phyloP scores from a whole-genome alignment of 2,888 invertebrate species.

The Hypena proboscidalis region DNA sequence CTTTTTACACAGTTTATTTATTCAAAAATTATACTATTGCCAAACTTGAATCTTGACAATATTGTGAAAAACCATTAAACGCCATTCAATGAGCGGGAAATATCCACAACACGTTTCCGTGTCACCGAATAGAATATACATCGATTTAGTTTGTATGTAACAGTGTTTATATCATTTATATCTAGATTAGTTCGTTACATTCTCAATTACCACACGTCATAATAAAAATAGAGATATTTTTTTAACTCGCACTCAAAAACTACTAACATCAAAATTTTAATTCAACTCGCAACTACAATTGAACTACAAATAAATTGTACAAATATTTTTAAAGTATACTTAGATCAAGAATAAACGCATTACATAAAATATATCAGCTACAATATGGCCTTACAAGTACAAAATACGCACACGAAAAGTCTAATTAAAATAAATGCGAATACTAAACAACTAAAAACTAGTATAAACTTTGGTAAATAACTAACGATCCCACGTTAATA shows the following conservation, averaged over 20 bases:
- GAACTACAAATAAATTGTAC: conserved; percentile 43
- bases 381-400: conserved; percentile 36
- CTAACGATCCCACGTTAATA: conserved; percentile 22
- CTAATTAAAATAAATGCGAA: conserved; percentile 46
- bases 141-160: conserved; percentile 54
- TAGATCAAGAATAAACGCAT: conserved; percentile 24
- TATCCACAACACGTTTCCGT: conserved; percentile 32
- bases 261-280: conserved; percentile 49
- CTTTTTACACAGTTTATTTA: conserved; percentile 70
- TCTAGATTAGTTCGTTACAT: conserved; percentile 59
- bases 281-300: conserved; percentile 39
- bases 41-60: conserved; percentile 66
- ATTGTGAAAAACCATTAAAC: conserved; percentile 63
- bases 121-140: conserved; percentile 53
- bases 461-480: conserved; percentile 47
- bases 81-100: conserved; percentile 54
- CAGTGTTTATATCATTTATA: conserved; percentile 55
- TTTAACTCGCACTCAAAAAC: conserved; percentile 49
- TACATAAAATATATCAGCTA: conserved; percentile 31
- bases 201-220: conserved; percentile 43
- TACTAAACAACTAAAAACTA: conserved; percentile 28
- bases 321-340: conserved; percentile 39
- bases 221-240: conserved; percentile 63
- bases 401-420: conserved; percentile 26
- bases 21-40: conserved; percentile 70